phyloP scores from a whole-genome alignment of 2,797 vertebrate genomes.

The Antennarius maculatus region DNA sequence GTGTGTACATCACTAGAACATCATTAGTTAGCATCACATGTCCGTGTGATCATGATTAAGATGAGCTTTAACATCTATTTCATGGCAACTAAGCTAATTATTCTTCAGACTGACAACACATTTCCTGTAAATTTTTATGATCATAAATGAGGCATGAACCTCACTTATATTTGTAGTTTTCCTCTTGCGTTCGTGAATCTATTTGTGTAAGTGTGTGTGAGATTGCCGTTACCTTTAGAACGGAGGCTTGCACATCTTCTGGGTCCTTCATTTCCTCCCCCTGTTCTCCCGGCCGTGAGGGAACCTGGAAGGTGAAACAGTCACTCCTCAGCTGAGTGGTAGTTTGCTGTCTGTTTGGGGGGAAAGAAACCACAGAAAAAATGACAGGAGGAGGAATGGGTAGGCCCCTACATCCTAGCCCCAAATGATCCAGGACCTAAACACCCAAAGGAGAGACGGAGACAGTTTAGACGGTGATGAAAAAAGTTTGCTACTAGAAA shows the following conservation, averaged over 20 bases:
- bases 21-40: neutral
- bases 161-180: neutral
- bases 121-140: neutral
- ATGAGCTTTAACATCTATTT: neutral
- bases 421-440: slow-evolving; percentile 87
- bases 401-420: slow-evolving; percentile 80
- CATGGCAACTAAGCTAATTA: neutral
- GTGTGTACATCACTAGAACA: too few relatives aligned
- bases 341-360: slow-evolving; percentile 59
- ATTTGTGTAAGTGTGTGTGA: neutral
- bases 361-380: slow-evolving; percentile 85
- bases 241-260: slow-evolving; percentile 29
- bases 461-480: neutral
- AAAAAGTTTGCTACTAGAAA: neutral
- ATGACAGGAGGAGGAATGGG: slow-evolving; percentile 77
- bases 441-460: slow-evolving; percentile 20
- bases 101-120: neutral
- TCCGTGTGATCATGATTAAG: neutral
- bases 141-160: neutral
- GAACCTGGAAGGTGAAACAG: slow-evolving; percentile 82
- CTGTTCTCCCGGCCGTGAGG: slow-evolving; percentile 44
- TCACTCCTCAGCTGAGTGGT: slow-evolving; percentile 42
- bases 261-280: slow-evolving; percentile 73
- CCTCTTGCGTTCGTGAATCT: neutral
- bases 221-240: slow-evolving; percentile 72